These are phyloP conservation scores for Riparia riparia DNA, from an alignment of 2,113 vertebrate species.

Conservation along the genomic window DNA sequence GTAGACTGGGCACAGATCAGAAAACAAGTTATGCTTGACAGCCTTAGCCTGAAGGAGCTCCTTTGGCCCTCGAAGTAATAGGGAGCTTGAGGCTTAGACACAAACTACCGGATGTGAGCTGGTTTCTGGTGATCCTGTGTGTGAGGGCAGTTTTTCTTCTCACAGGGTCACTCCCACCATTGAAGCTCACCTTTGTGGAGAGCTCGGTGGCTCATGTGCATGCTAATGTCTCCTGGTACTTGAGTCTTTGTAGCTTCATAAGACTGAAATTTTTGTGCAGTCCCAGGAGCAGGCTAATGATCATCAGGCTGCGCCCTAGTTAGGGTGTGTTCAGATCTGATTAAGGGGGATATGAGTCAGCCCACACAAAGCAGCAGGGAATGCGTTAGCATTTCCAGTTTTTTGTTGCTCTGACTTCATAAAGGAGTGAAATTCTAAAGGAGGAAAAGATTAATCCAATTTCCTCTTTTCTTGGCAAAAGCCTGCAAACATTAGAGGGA, in stretches of 20 bases:
- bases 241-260: background rate
- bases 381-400: conserved; percentile 12
- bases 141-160: background rate
- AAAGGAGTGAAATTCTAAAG: conserved; percentile 38
- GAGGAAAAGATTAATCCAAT: conserved; percentile 8
- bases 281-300: background rate
- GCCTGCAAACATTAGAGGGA: background rate
- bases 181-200: background rate
- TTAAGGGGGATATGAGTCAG: conserved; percentile 49
- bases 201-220: background rate
- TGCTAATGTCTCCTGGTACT: background rate
- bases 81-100: background rate
- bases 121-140: background rate
- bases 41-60: background rate
- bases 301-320: background rate
- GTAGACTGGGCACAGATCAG: background rate
- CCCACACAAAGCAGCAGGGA: background rate
- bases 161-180: background rate
- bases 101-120: background rate
- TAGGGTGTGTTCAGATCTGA: conserved; percentile 7
- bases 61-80: background rate
- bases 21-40: background rate
- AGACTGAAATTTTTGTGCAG: background rate
- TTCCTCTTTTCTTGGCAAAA: conserved; percentile 12
- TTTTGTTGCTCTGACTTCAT: background rate